Base-by-base conservation (phyloP, 1,140 invertebrate species). In the Cydia splendana region DNA sequence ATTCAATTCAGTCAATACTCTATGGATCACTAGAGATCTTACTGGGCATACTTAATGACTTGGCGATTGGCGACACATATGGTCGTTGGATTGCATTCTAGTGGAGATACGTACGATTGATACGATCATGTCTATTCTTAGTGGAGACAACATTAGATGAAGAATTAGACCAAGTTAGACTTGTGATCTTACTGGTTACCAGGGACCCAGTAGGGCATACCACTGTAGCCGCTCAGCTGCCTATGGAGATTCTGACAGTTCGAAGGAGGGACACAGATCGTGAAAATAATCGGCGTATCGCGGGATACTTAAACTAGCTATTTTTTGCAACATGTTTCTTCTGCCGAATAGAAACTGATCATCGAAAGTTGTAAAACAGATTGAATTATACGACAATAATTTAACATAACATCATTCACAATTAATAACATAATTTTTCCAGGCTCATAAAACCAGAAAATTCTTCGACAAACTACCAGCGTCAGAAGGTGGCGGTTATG, bases 81-180 rank as follows among this genome's bases (percentile, higher is more conserved):
- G 30, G 30, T 30, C 30, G 30, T 4, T 30, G 30, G 30, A 4
- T 81, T 99, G 99, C 94, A 99, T 99, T 89, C 95, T 99, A 81
- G 98, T 99, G n/a, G 99, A 99, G 95, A 99, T 99, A 99, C 99
- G 99, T 94, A 99, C 99, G 24, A 24, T 24, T 24, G 24, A 24
- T 24, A 24, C 1, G 24, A 99, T 99, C 76, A 99, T 99, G 94
- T 99, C 99, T 24, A 94, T 99, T 48, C 99, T 99, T 94, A 98
- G 98, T 88, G 99, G 98, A 24, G 24, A 24, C 86, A 99, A 99
- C 93, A 99, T 30, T 30, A 30, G 30, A 30, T 30, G 30, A 30
- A 30, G 3, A 99, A 5, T 42, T 42, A 10, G 2, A 42, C 42
- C 0, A 42, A 42, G 42, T 7, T 12, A 42, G 42, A 42, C 42